Conservation (phyloP, 2,113 vertebrate genomes). For the Talpa occidentalis region DNA sequence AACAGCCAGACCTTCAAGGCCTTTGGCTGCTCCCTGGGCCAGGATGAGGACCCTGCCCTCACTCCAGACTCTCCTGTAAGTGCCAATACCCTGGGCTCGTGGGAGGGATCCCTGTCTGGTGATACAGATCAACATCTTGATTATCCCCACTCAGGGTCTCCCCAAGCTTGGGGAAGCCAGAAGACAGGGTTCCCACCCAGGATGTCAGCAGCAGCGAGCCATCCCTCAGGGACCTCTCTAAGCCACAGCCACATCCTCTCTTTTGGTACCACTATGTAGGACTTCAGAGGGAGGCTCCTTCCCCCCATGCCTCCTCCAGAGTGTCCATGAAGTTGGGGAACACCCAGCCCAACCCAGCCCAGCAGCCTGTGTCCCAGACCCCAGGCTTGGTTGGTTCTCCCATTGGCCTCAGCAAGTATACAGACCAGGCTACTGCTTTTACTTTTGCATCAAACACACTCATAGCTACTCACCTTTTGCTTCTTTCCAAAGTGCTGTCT, state of each 20-base stretch:
- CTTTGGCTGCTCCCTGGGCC: constrained; percentile 91
- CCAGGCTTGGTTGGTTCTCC: neutral
- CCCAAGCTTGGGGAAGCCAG: neutral
- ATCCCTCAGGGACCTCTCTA: rapidly evolving
- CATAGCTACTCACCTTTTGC: neutral
- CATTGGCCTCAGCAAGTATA: neutral
- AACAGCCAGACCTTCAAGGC: constrained; percentile 98
- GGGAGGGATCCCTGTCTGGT: neutral
- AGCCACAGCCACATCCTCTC: neutral
- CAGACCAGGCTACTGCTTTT: neutral
- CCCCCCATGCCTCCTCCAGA: neutral
- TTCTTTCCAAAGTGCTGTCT: neutral
- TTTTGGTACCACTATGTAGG: neutral
- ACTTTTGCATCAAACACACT: neutral
- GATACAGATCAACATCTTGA: too few relatives aligned
- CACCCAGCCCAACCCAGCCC: neutral
- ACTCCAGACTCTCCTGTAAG: constrained; percentile 92
- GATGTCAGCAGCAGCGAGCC: neutral
- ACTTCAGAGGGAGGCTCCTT: neutral
- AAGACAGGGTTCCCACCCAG: neutral
- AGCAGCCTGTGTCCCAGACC: neutral
- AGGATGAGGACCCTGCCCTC: constrained; percentile 90
- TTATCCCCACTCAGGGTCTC: too few relatives aligned
- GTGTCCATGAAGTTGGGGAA: neutral
- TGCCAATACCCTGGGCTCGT: neutral